Evolutionary conservation across 2,113 vertebrate species (phyloP).

Genomic region (Pelecanus crispus): DNA sequence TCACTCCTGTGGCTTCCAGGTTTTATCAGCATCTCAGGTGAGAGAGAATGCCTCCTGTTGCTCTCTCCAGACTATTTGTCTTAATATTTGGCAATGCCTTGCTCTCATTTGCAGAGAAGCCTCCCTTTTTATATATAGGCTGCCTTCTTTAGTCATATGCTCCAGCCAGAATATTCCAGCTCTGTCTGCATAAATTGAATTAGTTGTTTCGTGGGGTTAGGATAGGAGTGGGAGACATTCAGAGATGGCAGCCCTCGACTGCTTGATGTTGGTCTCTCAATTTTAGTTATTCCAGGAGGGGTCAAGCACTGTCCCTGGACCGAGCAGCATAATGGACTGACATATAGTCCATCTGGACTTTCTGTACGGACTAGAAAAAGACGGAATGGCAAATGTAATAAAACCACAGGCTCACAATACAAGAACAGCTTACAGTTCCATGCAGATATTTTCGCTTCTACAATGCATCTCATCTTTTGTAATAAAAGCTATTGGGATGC

Average conservation of each 20-base stretch:
- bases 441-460: background rate
- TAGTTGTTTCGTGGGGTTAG: background rate
- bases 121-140: background rate
- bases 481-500: background rate
- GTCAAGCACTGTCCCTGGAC: background rate
- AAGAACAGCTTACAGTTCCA: background rate
- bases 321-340: background rate
- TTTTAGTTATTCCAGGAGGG: background rate
- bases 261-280: background rate
- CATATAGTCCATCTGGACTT: background rate
- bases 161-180: background rate
- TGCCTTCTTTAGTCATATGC: background rate
- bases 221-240: background rate
- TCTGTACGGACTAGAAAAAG: background rate
- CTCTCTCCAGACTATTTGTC: constrained; percentile 1
- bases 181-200: background rate
- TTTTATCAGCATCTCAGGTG: constrained; percentile 51
- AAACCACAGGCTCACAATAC: background rate
- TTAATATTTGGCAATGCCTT: constrained; percentile 10
- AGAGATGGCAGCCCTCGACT: background rate
- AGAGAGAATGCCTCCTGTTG: constrained; percentile 41
- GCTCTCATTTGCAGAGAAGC: background rate
- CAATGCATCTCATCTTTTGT: background rate
- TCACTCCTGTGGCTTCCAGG: constrained; percentile 20
- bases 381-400: background rate